A percentile compares a stretch with the other conserved stretches of the same genome.
These are phyloP conservation scores for Philotrypesis tridentata DNA, from an alignment of 1,140 invertebrate species.

Conservation along the genomic window DNA sequence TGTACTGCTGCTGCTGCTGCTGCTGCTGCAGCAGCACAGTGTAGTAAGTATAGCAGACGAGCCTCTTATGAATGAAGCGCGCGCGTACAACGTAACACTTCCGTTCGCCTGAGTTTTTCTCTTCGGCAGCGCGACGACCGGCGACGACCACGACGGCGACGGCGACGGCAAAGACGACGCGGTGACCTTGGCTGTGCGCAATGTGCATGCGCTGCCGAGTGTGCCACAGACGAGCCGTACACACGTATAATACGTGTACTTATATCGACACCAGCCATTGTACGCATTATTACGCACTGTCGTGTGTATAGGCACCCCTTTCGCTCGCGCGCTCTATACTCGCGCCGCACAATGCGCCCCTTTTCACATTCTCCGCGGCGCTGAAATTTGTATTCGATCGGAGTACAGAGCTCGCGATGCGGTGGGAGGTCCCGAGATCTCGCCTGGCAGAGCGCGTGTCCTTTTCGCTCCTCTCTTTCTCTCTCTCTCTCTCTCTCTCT, in stretches of 20 bases:
- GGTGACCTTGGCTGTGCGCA: too few relatives aligned
- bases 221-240: too few relatives aligned
- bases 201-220: too few relatives aligned
- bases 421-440: slow-evolving; percentile 12
- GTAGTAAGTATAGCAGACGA: not conserved
- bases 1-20: too few relatives aligned
- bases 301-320: not conserved
- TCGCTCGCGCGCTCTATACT: too few relatives aligned
- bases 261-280: not conserved
- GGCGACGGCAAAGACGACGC: too few relatives aligned
- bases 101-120: not conserved
- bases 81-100: not conserved
- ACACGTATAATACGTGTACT: too few relatives aligned
- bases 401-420: not conserved
- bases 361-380: not conserved
- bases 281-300: not conserved
- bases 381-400: slow-evolving; percentile 20
- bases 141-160: not conserved
- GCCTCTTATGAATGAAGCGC: not conserved
- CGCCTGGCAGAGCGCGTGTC: too few relatives aligned
- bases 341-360: not conserved
- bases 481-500: too few relatives aligned
- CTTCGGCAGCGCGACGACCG: not conserved
- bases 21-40: too few relatives aligned
- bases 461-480: too few relatives aligned